Evolutionary conservation across 2,888 invertebrate species (phyloP), one percentile per base, ranked within the genome.

Genomic region (Rhorus exstirpatorius): DNA sequence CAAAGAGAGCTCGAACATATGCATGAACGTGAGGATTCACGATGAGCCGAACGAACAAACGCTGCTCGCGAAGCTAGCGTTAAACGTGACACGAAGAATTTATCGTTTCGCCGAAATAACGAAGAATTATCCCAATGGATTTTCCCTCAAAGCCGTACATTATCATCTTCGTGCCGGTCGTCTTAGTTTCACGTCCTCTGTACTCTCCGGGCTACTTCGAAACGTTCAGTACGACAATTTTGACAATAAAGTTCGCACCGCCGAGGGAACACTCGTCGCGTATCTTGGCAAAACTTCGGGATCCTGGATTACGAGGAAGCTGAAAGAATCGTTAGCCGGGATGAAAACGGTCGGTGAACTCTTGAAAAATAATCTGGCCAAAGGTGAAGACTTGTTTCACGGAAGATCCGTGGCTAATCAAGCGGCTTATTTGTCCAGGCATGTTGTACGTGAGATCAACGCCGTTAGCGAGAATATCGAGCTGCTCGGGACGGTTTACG

Each of bases 391-490:
- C 0, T 46, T 65, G 6, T 68, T 77, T 21, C 24, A 41, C 0
- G 46, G 63, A 0, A 58, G 55, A 2, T 35, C 65, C 0, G 75
- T n/a, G n/a, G n/a, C 44, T 7, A 31, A 49, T 14, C 53, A 81
- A 12, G 86, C 86, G 6, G 31, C 58, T 1, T 72, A 81, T 67
- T 46, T 89, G 38, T 70, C 83, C 3, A 76, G 81, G 3, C 86
- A 86, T 41, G 79, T 88, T 3, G 55, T 81, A 17, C 75, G 81
- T 8, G 85, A 89, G 41, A 35, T 87, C 1, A 82, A 82, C 17
- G 79, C 79, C 1, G 84, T 89, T 21, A 86, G 82, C 51, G 75
- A 86, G 21, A 88, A 88, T 26, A 88, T 89, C 31, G 83, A 86
- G 46, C 38, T 84, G 19, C 80, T 89, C 4, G 88, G 87, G 0